Percentiles rank a stretch among this genome's conserved stretches.
These are phyloP conservation scores for Biston stratarius DNA, from an alignment of 2,888 invertebrate species.

Conservation along the genomic window DNA sequence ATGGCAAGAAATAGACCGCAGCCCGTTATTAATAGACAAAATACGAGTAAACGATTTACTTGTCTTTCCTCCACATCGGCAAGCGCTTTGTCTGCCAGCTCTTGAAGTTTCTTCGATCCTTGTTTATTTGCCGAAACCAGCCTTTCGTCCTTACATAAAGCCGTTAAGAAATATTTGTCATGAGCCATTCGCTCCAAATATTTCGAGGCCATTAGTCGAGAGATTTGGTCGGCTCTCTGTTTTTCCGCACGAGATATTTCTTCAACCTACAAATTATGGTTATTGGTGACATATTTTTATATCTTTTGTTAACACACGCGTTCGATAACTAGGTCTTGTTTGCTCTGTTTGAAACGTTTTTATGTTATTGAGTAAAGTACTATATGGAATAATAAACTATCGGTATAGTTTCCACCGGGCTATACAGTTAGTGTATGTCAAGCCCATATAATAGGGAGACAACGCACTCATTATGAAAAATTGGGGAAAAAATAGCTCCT, in stretches of 20 bases:
- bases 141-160: conserved; percentile 75
- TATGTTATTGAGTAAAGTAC: conserved; percentile 13
- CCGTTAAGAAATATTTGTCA: conserved; percentile 79
- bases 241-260: conserved; percentile 75
- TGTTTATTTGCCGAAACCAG: conserved; percentile 75
- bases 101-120: conserved; percentile 68
- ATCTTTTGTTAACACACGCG: conserved; percentile 28
- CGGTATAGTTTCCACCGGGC: conserved; percentile 18
- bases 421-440: conserved; percentile 8
- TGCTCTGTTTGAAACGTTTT: conserved; percentile 19
- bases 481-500: too few species aligned
- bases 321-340: conserved; percentile 26
- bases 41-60: conserved; percentile 50
- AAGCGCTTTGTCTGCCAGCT: conserved; percentile 71
- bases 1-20: too few species aligned
- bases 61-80: conserved; percentile 75
- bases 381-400: conserved; percentile 24
- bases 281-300: conserved; percentile 50
- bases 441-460: too few species aligned
- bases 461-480: too few species aligned
- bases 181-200: conserved; percentile 82
- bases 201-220: conserved; percentile 79
- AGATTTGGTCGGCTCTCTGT: conserved; percentile 72
- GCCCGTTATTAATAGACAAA: too few species aligned
- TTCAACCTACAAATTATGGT: conserved; percentile 65